Evolutionary conservation across 2,113 vertebrate species (phyloP), one percentile per base, ranked within the genome.

Genomic region (Pteropus alecto): DNA sequence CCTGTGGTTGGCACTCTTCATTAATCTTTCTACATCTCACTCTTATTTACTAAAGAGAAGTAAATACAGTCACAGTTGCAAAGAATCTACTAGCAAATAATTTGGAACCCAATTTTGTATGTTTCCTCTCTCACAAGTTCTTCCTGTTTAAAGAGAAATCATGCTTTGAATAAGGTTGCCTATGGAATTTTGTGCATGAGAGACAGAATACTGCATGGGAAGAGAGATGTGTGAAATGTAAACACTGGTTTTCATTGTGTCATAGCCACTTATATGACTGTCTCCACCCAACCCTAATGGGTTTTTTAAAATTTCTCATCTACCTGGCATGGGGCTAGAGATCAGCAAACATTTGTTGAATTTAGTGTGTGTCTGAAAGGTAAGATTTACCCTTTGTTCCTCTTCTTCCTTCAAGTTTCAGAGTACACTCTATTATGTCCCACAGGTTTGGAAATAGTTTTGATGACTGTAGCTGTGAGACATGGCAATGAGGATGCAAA

Each of bases 21-120:
- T 26, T 46, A 28, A 70, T 71, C 28, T 63, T 87, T 87, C 33
- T 61, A 6, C 15, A 65, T 78, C 51, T 94, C 16, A 15, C 51
- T 70, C 13, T 8, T 33, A 38, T 63, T 85, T 86, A 63, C 68
- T 90, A 86, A 89, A 86, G 33, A 85, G 41, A 38, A 94, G 41
- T 84, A 71, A 71, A 61, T 87, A 51, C 22, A 58, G 33, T 67
- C 68, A 84, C 41, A 60, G 18, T 56, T 68, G 41, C 54, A 94
- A 94, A 91, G 35, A 83, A 87, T 67, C 21, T 46, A 71, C 88
- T 54, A 90, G 85, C 21, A 78, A 41, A 24, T 71, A 70, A 67
- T 30, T 63, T 93, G n/a, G 56, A 86, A 43, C n/a, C 46, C 56
- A 87, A 33, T 56, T 67, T 91, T 48, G 38, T 41, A 5, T 81